These are phyloP conservation scores for Podiceps cristatus DNA, from an alignment of 2,113 vertebrate species.

Conservation along the genomic window DNA sequence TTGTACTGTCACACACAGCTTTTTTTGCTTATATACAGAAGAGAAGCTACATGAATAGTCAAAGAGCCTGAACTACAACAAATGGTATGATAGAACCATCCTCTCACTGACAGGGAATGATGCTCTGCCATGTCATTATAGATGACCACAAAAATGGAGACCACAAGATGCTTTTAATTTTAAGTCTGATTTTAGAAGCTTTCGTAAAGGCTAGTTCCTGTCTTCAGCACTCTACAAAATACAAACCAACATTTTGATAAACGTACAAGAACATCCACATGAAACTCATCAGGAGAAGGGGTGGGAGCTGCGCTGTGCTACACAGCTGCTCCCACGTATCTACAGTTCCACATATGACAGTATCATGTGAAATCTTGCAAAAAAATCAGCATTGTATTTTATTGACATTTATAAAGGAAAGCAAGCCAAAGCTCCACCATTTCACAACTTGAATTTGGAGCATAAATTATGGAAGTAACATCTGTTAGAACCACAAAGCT, in stretches of 20 bases:
- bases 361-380: background rate
- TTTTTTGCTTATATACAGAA: background rate
- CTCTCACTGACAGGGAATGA: background rate
- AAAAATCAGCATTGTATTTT: background rate
- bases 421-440: background rate
- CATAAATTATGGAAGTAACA: background rate
- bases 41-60: background rate
- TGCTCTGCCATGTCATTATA: background rate
- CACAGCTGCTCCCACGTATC: background rate
- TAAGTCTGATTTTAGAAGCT: conserved; percentile 36
- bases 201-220: background rate
- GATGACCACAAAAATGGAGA: background rate
- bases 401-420: background rate
- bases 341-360: accelerated
- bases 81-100: background rate
- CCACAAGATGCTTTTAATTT: conserved; percentile 32
- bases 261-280: background rate
- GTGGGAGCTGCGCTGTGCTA: background rate
- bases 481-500: background rate
- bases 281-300: background rate
- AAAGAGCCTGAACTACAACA: accelerated
- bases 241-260: background rate
- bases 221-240: background rate
- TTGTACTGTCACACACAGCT: background rate
- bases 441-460: background rate